Conservation (phyloP, 1,140 invertebrate species). For the silkworm (Bombyx mori) region DNA sequence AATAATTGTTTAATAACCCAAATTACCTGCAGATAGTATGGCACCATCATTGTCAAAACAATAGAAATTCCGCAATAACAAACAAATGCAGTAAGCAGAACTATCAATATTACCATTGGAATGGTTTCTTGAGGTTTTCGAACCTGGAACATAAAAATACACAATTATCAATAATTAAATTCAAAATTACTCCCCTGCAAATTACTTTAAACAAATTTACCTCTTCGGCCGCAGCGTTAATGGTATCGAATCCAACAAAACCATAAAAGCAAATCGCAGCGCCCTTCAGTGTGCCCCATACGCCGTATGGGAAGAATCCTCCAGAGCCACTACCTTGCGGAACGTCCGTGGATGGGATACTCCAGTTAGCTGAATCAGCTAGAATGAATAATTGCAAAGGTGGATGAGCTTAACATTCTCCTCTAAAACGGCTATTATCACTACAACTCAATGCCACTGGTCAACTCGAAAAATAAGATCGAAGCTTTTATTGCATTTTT, state of each 20-base stretch:
- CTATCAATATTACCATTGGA: conserved; percentile 87
- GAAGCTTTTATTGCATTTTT: background rate
- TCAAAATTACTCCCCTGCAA: too few relatives aligned
- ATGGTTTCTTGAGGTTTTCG: conserved; percentile 89
- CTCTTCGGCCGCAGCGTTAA: conserved; percentile 90
- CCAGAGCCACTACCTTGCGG: conserved; percentile 58
- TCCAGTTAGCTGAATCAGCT: conserved; percentile 29
- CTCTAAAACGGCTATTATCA: too few relatives aligned
- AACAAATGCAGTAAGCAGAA: conserved; percentile 84
- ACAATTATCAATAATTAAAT: background rate
- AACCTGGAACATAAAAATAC: conserved; percentile 56
- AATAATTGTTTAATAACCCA: conserved; percentile 8
- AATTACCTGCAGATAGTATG: conserved; percentile 81
- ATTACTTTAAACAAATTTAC: conserved; percentile 13
- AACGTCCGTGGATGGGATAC: conserved; percentile 22
- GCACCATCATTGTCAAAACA: conserved; percentile 87
- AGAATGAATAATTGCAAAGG: too few relatives aligned
- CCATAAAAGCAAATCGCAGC: conserved; percentile 96
- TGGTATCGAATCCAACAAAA: conserved; percentile 95
- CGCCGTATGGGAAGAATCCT: conserved; percentile 79
- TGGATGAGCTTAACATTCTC: too few relatives aligned
- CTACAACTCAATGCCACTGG: too few relatives aligned
- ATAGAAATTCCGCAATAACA: conserved; percentile 89
- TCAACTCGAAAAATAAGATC: background rate
- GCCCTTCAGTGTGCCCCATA: conserved; percentile 78